phyloP scores from a whole-genome alignment of 2,888 invertebrate species.

The Apodemia zela region DNA sequence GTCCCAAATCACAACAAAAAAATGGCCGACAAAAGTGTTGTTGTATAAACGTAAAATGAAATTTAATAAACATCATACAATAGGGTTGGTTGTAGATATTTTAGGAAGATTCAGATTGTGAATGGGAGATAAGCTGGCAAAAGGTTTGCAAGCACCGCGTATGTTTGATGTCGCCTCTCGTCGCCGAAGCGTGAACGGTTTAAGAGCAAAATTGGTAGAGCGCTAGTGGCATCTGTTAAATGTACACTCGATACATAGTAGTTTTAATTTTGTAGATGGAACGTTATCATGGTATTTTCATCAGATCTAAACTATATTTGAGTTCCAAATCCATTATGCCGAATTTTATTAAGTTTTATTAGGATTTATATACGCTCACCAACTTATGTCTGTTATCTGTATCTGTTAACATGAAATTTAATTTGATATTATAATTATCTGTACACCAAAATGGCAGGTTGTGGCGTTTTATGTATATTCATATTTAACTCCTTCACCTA shows the following conservation, averaged over 20 bases:
- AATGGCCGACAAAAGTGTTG: slow-evolving; percentile 75
- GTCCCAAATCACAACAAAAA: slow-evolving; percentile 76
- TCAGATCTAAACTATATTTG: slow-evolving; percentile 12
- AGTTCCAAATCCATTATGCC: slow-evolving; percentile 7
- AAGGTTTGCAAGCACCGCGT: slow-evolving; percentile 70
- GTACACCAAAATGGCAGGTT: no score
- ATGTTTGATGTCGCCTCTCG: slow-evolving; percentile 79
- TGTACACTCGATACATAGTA: slow-evolving; percentile 63
- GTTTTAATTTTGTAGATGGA: slow-evolving; percentile 78
- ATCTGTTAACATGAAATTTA: no score
- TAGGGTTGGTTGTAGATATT: slow-evolving; percentile 64
- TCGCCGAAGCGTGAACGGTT: slow-evolving; percentile 72
- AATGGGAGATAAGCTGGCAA: slow-evolving; percentile 77
- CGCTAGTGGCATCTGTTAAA: slow-evolving; percentile 74
- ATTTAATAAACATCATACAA: slow-evolving; percentile 78
- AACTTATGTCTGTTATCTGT: no score
- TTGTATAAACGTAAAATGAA: slow-evolving; percentile 79
- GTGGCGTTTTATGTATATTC: no score
- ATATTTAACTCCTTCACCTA: no score
- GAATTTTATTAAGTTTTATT: slow-evolving; percentile 5
- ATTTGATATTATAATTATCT: no score
- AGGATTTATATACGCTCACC: not conserved
- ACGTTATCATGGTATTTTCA: slow-evolving; percentile 42
- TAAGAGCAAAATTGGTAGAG: slow-evolving; percentile 73
- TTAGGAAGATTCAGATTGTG: slow-evolving; percentile 69